Base-by-base conservation (phyloP, 1,140 invertebrate species). In the Ephestia elutella region DNA sequence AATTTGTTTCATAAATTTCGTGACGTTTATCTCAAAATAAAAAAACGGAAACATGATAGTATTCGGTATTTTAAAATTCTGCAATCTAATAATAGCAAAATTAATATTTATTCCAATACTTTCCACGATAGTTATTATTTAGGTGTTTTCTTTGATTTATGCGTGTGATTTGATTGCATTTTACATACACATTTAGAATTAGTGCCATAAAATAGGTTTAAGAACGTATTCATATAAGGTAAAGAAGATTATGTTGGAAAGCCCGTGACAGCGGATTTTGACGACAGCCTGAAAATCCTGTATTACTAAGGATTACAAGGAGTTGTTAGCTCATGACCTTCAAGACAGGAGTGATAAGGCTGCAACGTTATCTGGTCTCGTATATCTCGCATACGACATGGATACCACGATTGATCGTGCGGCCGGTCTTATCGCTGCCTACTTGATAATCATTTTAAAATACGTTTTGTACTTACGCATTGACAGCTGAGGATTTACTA, bases 371-470 rank as follows among this genome's bases (percentile, higher is more conserved):
- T 80, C 74, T 71, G 21, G 65, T 70, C 69, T 67, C 65, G 67
- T 67, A 66, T 78, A 74, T 74, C 74, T 67, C 66, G 57, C 61
- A 65, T 65, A 64, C 62, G 69, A 75, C 68, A 65, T 66, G 69
- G 63, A 66, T 74, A 75, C 70, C 35, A 69, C 70, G 72, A 83
- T 80, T 79, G 77, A 80, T 81, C 71, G 73, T 75, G 69, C 67
- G 73, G 66, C 63, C 53, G 57, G 63, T 66, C 73, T 83, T 81
- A 81, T 82, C 79, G 54, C 56, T 65, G 63, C 68, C 66, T 72
- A 71, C 75, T 75, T 78, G 81, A 81, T 82, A 82, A 82, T 80
- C 69, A 82, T 82, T 78, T 75, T 76, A 80, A 80, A 83, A 74
- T 77, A 80, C 75, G 72, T 71, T 80, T 79, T 71, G 58, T 73